Evolutionary conservation across 2,113 vertebrate species (phyloP).

Genomic region (Pipa parva): DNA sequence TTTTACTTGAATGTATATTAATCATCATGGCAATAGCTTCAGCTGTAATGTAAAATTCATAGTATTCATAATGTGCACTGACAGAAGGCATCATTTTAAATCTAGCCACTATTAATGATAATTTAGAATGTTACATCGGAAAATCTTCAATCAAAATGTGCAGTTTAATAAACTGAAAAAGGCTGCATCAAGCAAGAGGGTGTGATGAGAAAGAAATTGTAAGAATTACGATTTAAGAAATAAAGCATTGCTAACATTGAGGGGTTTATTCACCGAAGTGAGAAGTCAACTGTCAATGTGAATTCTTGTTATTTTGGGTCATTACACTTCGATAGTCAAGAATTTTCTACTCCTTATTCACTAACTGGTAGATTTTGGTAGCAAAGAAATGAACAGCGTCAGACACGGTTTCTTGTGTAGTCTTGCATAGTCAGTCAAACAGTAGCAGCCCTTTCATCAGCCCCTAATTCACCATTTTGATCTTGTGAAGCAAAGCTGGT

Average conservation of each 20-base stretch:
- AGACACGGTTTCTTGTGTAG: no score
- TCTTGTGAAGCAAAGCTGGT: no score
- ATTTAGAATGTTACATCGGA: constrained; percentile 27
- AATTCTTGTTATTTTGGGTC: no score
- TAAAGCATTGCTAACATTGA: background rate
- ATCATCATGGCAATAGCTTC: constrained; percentile 27
- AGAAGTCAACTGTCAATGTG: no score
- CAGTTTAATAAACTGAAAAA: constrained; percentile 23
- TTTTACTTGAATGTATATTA: constrained; percentile 23
- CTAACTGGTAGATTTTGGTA: no score
- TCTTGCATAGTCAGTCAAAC: no score
- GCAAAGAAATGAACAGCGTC: no score
- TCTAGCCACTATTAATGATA: constrained; percentile 26
- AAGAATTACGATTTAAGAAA: background rate
- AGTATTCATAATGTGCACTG: constrained; percentile 1
- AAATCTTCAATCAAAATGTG: constrained; percentile 33
- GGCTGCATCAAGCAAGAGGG: constrained; percentile 4
- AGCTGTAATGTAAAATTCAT: constrained; percentile 2
- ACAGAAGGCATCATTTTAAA: constrained; percentile 23
- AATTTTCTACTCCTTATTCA: no score
- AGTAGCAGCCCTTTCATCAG: no score
- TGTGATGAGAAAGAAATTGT: background rate
- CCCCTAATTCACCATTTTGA: no score
- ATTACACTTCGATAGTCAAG: no score
- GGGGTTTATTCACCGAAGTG: background rate